Conservation (phyloP, 2,888 invertebrate species). For the Drosophila barbarae region DNA sequence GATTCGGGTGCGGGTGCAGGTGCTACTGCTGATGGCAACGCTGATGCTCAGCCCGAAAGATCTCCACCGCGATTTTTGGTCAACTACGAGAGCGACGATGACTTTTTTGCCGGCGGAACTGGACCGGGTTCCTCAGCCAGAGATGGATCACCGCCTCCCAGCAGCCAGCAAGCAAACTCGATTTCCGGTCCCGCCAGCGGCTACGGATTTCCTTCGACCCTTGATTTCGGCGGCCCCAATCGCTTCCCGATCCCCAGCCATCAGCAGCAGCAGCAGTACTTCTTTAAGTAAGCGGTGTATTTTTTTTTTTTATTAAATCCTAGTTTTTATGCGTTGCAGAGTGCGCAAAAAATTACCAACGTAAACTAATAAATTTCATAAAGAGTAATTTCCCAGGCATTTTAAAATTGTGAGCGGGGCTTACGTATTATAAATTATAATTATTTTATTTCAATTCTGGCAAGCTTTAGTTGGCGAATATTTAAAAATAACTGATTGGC, state of each 20-base stretch:
- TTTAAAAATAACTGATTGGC: background rate
- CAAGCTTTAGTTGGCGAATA: background rate
- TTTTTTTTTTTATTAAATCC: conserved; percentile 11
- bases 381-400: background rate
- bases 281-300: conserved; percentile 19
- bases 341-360: background rate
- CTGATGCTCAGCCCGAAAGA: conserved; percentile 2
- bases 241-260: conserved; percentile 11
- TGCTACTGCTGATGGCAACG: conserved; percentile 2
- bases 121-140: background rate
- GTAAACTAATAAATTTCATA: conserved; percentile 5
- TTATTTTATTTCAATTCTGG: background rate
- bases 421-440: background rate
- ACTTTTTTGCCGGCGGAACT: conserved; percentile 6
- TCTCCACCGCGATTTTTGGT: conserved; percentile 28
- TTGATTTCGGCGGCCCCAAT: conserved; percentile 2
- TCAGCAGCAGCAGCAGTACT: conserved; percentile 19
- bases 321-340: conserved; percentile 6
- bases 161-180: background rate
- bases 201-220: conserved; percentile 1
- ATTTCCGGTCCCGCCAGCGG: background rate
- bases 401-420: background rate
- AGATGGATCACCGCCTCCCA: background rate
- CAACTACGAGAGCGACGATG: conserved; percentile 30
- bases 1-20: background rate